Evolutionary conservation across 2,888 invertebrate species (phyloP), one percentile per base, ranked within the genome.

Genomic region (Gari tellinella): DNA sequence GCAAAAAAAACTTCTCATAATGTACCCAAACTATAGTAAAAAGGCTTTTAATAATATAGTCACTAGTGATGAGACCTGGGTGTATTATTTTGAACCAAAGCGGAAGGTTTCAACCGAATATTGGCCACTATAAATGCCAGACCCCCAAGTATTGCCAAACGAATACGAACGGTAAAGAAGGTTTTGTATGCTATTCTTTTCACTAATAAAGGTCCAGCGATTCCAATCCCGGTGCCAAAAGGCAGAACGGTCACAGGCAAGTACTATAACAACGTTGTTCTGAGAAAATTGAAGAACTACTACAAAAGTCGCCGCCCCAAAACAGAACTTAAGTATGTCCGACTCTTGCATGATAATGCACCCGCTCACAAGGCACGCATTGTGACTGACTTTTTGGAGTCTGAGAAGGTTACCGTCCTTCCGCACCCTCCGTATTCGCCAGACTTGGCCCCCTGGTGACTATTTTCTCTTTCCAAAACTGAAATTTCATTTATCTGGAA

Each of bases 361-460:
- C 52, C 62, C 8, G 60, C 61, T n/a, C 58, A 70, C 49, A 70
- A 70, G 41, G 60, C 64, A 25, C 41, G 23, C 17, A 40, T 72
- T 65, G 61, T 65, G 49, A 61, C 43, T 2, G 49, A 60, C 19
- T 55, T 61, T 68, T 56, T 61, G 48, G 21, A 48, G 40, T 41
- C 45, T 48, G 37, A 58, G 46, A 52, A 55, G 15, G 49, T 65
- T 17, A 52, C 40, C n/a, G 72, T 63, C 48, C 63, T 63, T 8
- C 58, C 14, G 4, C 72, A 60, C 38, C 55, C 63, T 23, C 53
- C 60, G 23, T 52, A 51, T 46, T 65, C 49, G 4, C 72, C 61
- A 61, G 61, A 61, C 26, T 23, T 66, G 45, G 51, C 38, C 43
- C 72, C 65, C 58, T 64, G 60, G n/a, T 48, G 55, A 64, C 31